A percentile compares a stretch with the other conserved stretches of the same genome.
Conservation (phyloP, 2,888 invertebrate species). For the Sisyra terminalis region DNA sequence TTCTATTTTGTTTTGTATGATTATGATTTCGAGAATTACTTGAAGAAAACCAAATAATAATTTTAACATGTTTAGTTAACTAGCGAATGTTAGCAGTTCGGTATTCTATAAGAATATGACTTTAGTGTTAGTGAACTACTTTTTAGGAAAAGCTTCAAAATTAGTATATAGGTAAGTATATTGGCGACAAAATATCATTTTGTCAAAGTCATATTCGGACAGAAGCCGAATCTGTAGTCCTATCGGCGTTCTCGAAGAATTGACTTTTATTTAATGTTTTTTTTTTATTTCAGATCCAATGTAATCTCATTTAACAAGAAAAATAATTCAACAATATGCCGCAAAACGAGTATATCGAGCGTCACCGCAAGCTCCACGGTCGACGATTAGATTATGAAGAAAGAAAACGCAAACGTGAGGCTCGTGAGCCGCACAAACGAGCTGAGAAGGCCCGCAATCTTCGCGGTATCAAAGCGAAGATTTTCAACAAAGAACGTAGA, state of each 20-base stretch:
- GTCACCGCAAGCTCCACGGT: slow-evolving; percentile 92
- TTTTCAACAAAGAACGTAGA: slow-evolving; percentile 90
- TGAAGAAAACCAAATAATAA: not conserved
- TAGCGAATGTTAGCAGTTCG: slow-evolving; percentile 5
- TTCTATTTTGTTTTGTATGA: too few species aligned
- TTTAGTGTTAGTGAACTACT: slow-evolving; percentile 16
- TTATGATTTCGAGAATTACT: not conserved
- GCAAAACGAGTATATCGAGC: slow-evolving; percentile 99
- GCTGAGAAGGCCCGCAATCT: slow-evolving; percentile 83
- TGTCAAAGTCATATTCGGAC: slow-evolving; percentile 9
- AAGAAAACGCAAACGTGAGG: slow-evolving; percentile 86
- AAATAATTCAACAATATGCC: slow-evolving; percentile 51
- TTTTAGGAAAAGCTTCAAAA: not conserved
- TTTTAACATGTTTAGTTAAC: not conserved
- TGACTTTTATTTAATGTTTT: slow-evolving; percentile 1
- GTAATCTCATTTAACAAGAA: not conserved
- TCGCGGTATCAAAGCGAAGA: slow-evolving; percentile 91
- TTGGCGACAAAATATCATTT: not conserved
- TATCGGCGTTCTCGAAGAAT: slow-evolving; percentile 1
- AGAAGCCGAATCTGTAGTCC: slow-evolving; percentile 5
- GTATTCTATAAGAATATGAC: slow-evolving; percentile 25
- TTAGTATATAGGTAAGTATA: slow-evolving; percentile 3
- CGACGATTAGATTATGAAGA: slow-evolving; percentile 96
- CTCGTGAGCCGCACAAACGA: slow-evolving; percentile 81
- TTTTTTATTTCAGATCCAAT: slow-evolving; percentile 1